Evolutionary conservation across 1,140 invertebrate genomes (phyloP).

Genomic region (Trichonephila clavipes): DNA sequence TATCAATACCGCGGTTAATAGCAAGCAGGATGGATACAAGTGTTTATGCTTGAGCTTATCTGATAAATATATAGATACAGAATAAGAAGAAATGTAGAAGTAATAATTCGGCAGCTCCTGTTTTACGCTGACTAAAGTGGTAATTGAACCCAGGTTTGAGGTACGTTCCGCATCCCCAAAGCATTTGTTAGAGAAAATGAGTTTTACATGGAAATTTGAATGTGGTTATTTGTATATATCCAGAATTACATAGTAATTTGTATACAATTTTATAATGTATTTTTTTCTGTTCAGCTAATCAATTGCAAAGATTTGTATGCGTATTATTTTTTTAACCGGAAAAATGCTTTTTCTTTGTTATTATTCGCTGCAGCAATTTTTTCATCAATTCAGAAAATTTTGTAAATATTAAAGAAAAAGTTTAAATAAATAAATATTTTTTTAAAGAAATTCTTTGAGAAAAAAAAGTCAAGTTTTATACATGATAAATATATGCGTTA

Average conservation of each 20-base stretch:
- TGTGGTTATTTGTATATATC: not conserved
- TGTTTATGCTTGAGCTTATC: constrained; percentile 1
- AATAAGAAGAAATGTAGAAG: not conserved
- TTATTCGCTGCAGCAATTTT: no score
- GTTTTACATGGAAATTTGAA: not conserved
- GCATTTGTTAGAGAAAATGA: not conserved
- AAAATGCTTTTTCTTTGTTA: no score
- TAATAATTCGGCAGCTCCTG: constrained; percentile 6
- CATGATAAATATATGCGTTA: no score
- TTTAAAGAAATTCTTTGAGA: no score
- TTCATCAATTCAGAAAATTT: no score
- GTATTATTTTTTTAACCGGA: no score
- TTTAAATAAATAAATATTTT: no score
- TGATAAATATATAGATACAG: constrained; percentile 26
- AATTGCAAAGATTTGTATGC: not conserved
- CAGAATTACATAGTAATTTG: no score
- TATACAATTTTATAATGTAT: not conserved
- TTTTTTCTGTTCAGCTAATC: not conserved
- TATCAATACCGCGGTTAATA: constrained; percentile 53
- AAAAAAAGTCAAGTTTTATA: no score
- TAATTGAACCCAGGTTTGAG: not conserved
- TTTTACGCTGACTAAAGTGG: not conserved
- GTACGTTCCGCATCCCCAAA: not conserved
- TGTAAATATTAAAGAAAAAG: no score
- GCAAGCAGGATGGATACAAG: not conserved